Percentiles rank a stretch among this genome's conserved stretches.
phyloP scores from a whole-genome alignment of 2,113 vertebrate species.

The Pristiophorus japonicus region DNA sequence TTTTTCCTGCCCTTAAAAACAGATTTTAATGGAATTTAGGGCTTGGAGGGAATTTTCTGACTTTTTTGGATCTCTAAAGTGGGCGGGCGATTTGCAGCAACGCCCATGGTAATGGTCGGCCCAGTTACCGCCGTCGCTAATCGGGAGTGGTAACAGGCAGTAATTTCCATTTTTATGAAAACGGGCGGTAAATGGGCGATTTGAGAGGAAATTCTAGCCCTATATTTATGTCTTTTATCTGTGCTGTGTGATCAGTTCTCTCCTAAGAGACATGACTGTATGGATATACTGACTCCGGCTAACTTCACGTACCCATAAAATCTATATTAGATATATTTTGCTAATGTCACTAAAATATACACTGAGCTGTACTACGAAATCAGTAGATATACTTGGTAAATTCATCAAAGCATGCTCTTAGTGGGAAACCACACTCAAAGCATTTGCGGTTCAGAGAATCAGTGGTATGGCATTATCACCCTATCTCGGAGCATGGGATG shows the following conservation, averaged over 20 bases:
- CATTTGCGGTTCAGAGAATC: background rate
- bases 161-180: no score
- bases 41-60: no score
- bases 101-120: no score
- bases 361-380: background rate
- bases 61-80: no score
- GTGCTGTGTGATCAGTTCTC: background rate
- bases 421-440: background rate
- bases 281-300: background rate
- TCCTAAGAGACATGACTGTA: background rate
- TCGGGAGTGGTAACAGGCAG: no score
- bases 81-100: no score
- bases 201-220: no score
- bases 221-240: no score
- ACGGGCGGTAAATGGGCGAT: no score
- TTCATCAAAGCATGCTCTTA: background rate
- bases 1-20: no score
- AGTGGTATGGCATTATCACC: background rate
- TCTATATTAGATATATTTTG: background rate
- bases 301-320: background rate
- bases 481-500: background rate
- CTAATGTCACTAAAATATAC: background rate
- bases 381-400: background rate
- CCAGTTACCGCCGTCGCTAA: no score
- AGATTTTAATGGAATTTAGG: no score